These are phyloP conservation scores for Himalopsyche anomala DNA, from an alignment of 2,888 invertebrate species.

Conservation along the genomic window DNA sequence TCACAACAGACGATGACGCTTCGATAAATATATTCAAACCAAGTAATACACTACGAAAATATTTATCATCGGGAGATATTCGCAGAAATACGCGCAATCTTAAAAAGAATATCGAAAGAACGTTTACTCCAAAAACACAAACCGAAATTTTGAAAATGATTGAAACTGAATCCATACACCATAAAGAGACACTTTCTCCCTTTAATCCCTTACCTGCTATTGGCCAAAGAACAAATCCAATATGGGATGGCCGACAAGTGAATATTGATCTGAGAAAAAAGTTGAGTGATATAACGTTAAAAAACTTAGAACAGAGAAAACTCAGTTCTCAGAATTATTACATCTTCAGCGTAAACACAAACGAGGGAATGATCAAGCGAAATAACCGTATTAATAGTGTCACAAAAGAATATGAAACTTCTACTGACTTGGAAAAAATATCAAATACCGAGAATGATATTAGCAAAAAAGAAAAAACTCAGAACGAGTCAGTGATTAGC, in stretches of 20 bases:
- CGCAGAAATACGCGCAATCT: conserved; percentile 8
- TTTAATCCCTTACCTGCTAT: conserved; percentile 76
- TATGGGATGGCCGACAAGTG: conserved; percentile 58
- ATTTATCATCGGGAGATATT: conserved; percentile 1
- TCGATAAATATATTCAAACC: conserved; percentile 14
- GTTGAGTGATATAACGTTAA: conserved; percentile 66
- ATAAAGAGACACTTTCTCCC: conserved; percentile 72
- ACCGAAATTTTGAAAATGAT: conserved; percentile 69
- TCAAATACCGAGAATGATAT: not conserved
- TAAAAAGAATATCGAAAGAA: conserved; percentile 27
- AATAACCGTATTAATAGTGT: not conserved
- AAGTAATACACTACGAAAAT: not conserved
- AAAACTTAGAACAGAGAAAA: conserved; percentile 57
- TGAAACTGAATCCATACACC: conserved; percentile 71
- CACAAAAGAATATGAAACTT: not conserved
- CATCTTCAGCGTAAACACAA: conserved; percentile 53
- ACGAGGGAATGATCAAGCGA: not conserved
- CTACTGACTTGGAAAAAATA: not conserved
- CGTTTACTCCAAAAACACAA: conserved; percentile 53
- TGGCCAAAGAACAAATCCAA: conserved; percentile 68
- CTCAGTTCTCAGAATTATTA: conserved; percentile 57
- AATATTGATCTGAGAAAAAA: conserved; percentile 70
- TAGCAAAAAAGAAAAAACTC: not conserved
- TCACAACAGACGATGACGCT: not conserved
- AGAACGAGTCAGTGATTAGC: conserved; percentile 56